Evolutionary conservation across 2,797 vertebrate species (phyloP).

Genomic region (Halcyon smyrnensis): DNA sequence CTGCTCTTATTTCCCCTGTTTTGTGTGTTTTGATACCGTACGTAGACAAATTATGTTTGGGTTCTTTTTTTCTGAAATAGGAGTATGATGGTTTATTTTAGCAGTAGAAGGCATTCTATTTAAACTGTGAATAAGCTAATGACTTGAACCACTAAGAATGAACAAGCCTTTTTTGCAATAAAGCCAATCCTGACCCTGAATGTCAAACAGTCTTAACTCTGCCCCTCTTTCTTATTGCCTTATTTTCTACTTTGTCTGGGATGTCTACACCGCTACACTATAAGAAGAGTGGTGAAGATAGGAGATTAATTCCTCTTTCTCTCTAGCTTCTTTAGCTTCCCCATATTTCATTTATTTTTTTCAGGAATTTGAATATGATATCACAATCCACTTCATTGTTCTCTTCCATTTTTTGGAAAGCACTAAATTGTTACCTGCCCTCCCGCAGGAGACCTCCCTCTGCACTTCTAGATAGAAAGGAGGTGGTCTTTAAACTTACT

Average conservation of each 20-base stretch:
- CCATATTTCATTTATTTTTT: not conserved
- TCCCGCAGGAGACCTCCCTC: not conserved
- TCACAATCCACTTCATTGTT: not conserved
- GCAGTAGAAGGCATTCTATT: not conserved
- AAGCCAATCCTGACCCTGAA: not conserved
- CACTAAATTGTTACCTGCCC: accelerated
- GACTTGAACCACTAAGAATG: not conserved
- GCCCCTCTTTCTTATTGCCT: accelerated
- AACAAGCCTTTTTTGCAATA: not conserved
- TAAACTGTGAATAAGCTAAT: not conserved
- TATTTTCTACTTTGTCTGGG: not conserved
- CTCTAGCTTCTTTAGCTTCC: not conserved
- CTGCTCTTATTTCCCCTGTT: not conserved
- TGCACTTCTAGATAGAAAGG: not conserved
- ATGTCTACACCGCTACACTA: accelerated
- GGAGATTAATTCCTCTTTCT: not conserved
- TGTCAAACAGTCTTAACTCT: not conserved
- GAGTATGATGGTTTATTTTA: not conserved
- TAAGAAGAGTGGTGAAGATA: not conserved
- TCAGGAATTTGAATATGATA: not conserved
- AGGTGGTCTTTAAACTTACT: not conserved
- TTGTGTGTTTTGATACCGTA: not conserved
- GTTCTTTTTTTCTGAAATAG: accelerated
- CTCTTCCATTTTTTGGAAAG: not conserved
- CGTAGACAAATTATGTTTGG: not conserved